Conservation (phyloP, 2,113 vertebrate genomes). For the Pampusana beccarii region DNA sequence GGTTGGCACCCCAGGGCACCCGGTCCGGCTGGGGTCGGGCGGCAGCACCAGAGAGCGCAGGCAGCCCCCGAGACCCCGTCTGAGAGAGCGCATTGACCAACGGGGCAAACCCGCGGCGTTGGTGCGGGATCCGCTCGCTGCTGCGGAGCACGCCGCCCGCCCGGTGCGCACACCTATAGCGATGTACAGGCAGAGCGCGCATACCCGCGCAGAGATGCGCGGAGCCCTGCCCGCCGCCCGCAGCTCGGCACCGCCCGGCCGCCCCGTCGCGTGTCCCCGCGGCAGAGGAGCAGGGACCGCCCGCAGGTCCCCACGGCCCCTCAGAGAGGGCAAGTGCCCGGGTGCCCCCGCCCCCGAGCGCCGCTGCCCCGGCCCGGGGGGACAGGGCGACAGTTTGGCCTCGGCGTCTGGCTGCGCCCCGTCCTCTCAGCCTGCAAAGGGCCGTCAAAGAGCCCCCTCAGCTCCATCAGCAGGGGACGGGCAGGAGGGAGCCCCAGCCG, state of each 20-base stretch:
- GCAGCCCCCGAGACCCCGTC: no score
- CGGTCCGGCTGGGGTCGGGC: not conserved
- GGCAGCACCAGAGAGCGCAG: not conserved
- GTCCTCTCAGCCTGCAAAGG: not conserved
- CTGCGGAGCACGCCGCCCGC: not conserved
- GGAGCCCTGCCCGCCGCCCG: not conserved
- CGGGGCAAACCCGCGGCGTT: not conserved
- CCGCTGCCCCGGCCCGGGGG: no score
- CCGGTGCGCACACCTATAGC: not conserved
- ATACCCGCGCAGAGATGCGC: fast-evolving
- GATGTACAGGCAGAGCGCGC: not conserved
- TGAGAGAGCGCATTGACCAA: no score
- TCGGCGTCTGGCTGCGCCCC: not conserved
- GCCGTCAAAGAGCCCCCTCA: not conserved
- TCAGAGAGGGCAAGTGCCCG: no score
- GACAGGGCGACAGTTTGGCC: fast-evolving
- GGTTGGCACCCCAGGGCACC: not conserved
- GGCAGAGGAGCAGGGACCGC: not conserved
- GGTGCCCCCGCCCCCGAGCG: not conserved
- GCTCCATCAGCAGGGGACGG: not conserved
- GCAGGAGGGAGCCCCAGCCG: not conserved
- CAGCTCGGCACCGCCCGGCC: not conserved
- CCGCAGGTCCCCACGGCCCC: not conserved
- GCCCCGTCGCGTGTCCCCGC: not conserved
- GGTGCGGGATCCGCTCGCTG: not conserved